Evolutionary conservation across 2,797 vertebrate genomes (phyloP), one percentile per base, ranked within the genome.

Genomic region (Rhynchonycteris naso): DNA sequence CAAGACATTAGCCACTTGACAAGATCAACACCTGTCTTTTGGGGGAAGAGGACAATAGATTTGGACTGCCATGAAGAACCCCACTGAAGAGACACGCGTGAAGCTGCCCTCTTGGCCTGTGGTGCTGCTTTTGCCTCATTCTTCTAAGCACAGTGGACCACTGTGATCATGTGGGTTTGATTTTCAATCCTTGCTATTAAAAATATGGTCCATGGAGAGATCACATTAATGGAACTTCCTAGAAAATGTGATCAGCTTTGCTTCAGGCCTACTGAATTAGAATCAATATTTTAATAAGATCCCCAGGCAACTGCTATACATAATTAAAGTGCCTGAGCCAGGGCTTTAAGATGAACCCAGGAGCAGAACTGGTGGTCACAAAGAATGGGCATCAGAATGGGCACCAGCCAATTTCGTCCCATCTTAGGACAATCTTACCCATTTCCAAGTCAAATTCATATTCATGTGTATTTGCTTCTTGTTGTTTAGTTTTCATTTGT

Each of bases 201-300:
- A 68, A 88, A 26, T 56, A 59, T 83, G 21, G 35, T 7, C 61
- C 26, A 84, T 68, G 28, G 35, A 92, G 38, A 76, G 74, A 61
- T 6, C 79, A 74, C 13, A 47, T 58, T 54, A 30, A 52, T 19
- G 22, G 30, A 68, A 94, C n/a, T 76, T 87, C 3, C 56, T 47
- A 76, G 58, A 88, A 88, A 86, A 81, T 59, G 14, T n/a, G 75
- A 13, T 43, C 65, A 85, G 59, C 33, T 4, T 24, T 4, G 65
- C 12, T 28, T 6, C 22, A 80, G 35, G 69, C 13, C 56, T 47
- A 71, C 33, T 59, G 5, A 80, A 33, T 66, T 66, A 56, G 50
- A 87, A 87, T 72, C 6, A 14, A n/a, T 33, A 80, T 66, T 63
- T 86, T 86, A 78, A 93, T 16, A 59, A 80, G 61, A 30, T 80